These are phyloP conservation scores for Meiosimyza decipiens DNA, from an alignment of 2,888 invertebrate species.

Conservation along the genomic window DNA sequence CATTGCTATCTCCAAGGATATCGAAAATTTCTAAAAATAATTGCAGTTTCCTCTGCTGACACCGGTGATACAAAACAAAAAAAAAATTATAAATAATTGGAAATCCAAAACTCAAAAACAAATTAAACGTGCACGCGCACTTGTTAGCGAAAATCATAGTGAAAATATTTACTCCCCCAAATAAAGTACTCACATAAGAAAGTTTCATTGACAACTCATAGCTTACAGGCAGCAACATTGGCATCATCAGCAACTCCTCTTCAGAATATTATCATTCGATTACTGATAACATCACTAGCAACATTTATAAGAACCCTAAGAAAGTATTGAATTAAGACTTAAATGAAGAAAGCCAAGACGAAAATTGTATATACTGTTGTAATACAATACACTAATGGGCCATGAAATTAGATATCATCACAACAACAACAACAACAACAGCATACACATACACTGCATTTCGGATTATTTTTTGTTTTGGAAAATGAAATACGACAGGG, in stretches of 20 bases:
- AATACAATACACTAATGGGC: conserved; percentile 46
- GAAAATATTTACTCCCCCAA: neutral
- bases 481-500: too few relatives aligned
- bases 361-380: conserved; percentile 30
- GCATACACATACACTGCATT: neutral
- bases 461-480: too few relatives aligned
- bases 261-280: too few relatives aligned
- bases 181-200: neutral
- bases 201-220: neutral
- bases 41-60: too few relatives aligned
- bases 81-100: conserved; percentile 1
- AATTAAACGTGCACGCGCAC: neutral
- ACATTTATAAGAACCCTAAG: too few relatives aligned
- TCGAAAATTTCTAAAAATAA: too few relatives aligned
- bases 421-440: conserved; percentile 3
- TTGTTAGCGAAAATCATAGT: conserved; percentile 1
- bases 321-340: neutral
- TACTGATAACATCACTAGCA: too few relatives aligned
- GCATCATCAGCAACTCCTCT: neutral
- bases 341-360: neutral
- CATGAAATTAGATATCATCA: conserved; percentile 47
- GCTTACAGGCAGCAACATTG: neutral
- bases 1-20: too few relatives aligned
- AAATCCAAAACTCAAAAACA: neutral
- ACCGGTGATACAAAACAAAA: too few relatives aligned